Conservation (phyloP, 1,140 invertebrate species). For the Nasonia vitripennis region DNA sequence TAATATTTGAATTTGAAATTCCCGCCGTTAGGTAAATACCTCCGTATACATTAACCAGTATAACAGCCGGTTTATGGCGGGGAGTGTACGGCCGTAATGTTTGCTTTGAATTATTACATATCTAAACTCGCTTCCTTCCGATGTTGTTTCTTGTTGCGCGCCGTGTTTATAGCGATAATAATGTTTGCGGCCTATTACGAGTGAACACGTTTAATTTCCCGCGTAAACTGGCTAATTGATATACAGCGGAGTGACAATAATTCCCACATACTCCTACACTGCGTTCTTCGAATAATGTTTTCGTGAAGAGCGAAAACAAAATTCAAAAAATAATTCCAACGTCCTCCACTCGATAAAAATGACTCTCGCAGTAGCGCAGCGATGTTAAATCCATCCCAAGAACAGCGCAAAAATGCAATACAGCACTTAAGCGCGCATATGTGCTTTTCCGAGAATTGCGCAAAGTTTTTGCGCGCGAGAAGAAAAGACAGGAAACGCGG, state of each 20-base stretch:
- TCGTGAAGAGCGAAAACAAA: no score
- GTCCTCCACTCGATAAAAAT: no score
- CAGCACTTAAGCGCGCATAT: background rate
- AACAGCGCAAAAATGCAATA: background rate
- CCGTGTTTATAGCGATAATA: background rate
- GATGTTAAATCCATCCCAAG: background rate
- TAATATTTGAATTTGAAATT: conserved; percentile 2
- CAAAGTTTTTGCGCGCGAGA: background rate
- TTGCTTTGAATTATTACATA: background rate
- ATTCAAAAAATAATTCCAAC: background rate
- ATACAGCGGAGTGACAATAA: background rate
- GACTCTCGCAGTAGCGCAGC: background rate
- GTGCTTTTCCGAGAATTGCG: background rate
- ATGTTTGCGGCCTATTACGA: background rate
- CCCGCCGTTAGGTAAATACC: background rate
- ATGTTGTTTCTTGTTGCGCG: background rate
- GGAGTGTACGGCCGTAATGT: background rate
- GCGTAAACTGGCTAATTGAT: background rate
- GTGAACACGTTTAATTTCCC: background rate
- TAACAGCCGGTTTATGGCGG: background rate
- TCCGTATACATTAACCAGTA: background rate
- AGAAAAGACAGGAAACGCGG: conserved; percentile 8
- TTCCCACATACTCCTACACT: no score
- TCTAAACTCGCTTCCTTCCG: background rate
- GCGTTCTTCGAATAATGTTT: no score